Evolutionary conservation across 2,113 vertebrate species (phyloP).

Genomic region (Pterocles burchelli): DNA sequence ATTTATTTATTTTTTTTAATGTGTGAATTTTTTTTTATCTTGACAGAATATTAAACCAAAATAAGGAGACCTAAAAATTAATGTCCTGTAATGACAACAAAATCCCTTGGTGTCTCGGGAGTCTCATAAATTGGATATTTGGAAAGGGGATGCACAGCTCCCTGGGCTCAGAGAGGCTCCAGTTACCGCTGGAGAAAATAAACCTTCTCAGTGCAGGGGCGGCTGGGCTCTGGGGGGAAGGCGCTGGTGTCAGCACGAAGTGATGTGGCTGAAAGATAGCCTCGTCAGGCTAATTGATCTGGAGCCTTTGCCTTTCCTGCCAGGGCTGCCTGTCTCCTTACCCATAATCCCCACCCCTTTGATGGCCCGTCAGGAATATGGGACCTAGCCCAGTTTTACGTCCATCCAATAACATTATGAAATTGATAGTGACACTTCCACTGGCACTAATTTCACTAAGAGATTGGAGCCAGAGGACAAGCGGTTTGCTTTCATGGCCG

Average conservation of each 20-base stretch:
- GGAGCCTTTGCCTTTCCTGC: constrained; percentile 77
- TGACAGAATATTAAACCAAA: constrained; percentile 51
- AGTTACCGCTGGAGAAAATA: constrained; percentile 54
- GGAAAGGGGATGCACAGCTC: not conserved
- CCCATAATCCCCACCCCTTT: constrained; percentile 74
- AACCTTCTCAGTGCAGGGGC: not conserved
- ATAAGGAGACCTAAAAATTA: constrained; percentile 18
- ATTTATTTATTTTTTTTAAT: not conserved
- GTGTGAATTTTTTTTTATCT: not conserved
- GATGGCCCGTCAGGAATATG: constrained; percentile 73
- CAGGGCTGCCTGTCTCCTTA: constrained; percentile 77
- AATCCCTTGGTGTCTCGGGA: not conserved
- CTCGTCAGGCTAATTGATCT: constrained; percentile 77
- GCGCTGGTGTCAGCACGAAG: constrained; percentile 66
- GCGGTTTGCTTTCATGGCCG: constrained; percentile 62
- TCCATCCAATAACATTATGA: constrained; percentile 80
- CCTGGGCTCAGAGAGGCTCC: constrained; percentile 11
- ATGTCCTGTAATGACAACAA: constrained; percentile 9
- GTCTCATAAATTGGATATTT: constrained; percentile 7
- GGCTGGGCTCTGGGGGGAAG: constrained; percentile 29
- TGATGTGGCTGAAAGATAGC: constrained; percentile 74
- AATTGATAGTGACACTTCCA: constrained; percentile 82
- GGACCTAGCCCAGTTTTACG: constrained; percentile 69
- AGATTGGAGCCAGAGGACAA: constrained; percentile 77
- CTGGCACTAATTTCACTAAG: constrained; percentile 77